Percentiles rank a stretch among this genome's conserved stretches.
These are phyloP conservation scores for Argyrosomus regius DNA, from an alignment of 2,797 vertebrate genomes.

Conservation along the genomic window DNA sequence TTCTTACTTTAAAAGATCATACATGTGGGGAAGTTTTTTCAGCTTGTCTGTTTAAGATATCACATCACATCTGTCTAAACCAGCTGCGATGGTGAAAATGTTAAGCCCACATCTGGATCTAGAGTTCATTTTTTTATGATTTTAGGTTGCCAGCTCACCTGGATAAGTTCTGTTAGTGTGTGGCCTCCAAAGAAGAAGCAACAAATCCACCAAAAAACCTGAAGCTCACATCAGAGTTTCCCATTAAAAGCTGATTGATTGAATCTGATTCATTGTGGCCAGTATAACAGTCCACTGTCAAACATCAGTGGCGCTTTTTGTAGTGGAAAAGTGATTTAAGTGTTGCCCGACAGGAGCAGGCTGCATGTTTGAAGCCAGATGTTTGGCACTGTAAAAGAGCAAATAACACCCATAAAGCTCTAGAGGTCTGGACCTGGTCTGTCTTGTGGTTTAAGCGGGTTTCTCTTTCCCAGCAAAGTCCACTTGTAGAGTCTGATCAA, in stretches of 20 bases:
- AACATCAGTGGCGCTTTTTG: conserved; percentile 19
- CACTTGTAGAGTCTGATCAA: conserved; percentile 15
- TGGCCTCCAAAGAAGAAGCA: too few species aligned
- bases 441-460: conserved; percentile 35
- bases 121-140: neutral
- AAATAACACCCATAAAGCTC: conserved; percentile 45
- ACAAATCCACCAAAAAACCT: neutral
- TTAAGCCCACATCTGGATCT: conserved; percentile 28
- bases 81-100: neutral
- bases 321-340: conserved; percentile 49
- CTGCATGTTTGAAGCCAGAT: conserved; percentile 66
- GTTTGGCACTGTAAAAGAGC: conserved; percentile 58
- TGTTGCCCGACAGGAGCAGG: conserved; percentile 65
- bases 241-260: conserved; percentile 15
- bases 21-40: neutral
- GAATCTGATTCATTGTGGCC: neutral
- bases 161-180: neutral
- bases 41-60: neutral
- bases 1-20: too few species aligned
- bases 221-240: neutral
- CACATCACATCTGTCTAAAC: neutral
- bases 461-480: conserved; percentile 22
- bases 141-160: neutral
- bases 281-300: neutral
- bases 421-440: conserved; percentile 51